Evolutionary conservation across 2,797 vertebrate species (phyloP).

Genomic region (Sciurus vulgaris): DNA sequence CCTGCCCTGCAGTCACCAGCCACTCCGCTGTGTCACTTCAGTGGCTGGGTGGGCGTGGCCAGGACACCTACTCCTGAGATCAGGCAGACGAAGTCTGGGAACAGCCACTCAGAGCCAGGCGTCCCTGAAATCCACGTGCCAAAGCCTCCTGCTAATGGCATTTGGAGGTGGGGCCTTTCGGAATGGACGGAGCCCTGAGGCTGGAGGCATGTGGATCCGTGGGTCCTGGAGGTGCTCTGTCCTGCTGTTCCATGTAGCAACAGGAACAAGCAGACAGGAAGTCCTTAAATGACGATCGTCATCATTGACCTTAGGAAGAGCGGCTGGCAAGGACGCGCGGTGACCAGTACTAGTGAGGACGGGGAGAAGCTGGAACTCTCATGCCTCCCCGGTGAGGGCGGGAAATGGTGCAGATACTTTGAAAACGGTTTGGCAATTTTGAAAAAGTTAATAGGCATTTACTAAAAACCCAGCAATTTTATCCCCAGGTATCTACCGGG

Average conservation of each 20-base stretch:
- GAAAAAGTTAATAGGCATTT: too few species aligned
- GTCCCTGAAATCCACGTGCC: too few species aligned
- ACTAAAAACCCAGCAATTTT: too few species aligned
- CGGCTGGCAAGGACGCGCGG: not conserved
- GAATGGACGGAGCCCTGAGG: too few species aligned
- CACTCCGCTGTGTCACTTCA: not conserved
- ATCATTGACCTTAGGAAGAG: not conserved
- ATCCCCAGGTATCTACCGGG: too few species aligned
- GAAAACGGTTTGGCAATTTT: too few species aligned
- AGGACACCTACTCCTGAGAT: not conserved
- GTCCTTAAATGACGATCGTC: not conserved
- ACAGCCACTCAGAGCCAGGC: not conserved
- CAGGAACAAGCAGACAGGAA: not conserved
- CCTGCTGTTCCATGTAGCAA: not conserved
- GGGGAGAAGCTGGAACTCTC: not conserved
- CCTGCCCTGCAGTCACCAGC: too few species aligned
- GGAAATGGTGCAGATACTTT: too few species aligned
- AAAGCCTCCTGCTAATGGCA: not conserved
- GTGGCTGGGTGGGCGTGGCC: not conserved
- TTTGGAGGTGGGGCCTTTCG: not conserved
- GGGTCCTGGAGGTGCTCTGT: not conserved
- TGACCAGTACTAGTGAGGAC: rapidly evolving
- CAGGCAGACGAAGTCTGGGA: not conserved
- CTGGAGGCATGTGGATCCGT: too few species aligned
- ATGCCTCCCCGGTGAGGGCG: not conserved